Evolutionary conservation across 2,113 vertebrate species (phyloP).

Genomic region (Oncorhynchus mykiss): DNA sequence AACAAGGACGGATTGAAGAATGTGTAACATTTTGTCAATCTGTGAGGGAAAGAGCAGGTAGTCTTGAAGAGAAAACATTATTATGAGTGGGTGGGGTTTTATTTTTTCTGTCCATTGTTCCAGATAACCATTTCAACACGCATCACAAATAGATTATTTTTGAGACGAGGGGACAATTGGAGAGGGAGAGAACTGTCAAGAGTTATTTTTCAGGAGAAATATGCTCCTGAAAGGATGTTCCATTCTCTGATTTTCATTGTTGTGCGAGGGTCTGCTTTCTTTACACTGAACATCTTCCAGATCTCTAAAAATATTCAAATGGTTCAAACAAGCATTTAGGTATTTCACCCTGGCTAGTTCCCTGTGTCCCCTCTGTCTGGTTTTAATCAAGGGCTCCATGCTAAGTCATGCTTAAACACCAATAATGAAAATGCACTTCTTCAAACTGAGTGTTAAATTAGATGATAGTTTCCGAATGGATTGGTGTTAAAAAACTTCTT

Average conservation of each 20-base stretch:
- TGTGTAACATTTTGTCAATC: background rate
- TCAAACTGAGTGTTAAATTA: background rate
- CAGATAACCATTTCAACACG: background rate
- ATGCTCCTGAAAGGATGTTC: background rate
- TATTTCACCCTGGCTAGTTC: background rate
- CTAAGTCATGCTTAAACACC: background rate
- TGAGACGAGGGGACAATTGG: background rate
- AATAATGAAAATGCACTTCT: background rate
- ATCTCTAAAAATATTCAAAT: background rate
- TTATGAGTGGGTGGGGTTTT: background rate
- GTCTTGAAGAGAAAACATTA: background rate
- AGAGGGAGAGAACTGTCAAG: background rate
- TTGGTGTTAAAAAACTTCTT: background rate
- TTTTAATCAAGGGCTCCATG: background rate
- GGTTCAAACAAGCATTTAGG: background rate
- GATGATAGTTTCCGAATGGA: background rate
- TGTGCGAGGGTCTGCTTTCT: background rate
- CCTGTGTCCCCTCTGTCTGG: background rate
- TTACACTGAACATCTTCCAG: background rate
- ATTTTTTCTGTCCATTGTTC: background rate
- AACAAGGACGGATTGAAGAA: background rate
- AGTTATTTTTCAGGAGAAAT: background rate
- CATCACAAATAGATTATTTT: too few relatives aligned
- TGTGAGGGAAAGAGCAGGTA: background rate
- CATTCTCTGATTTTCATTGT: background rate